Conservation (phyloP, 2,113 vertebrate genomes). For the Pterocles gutturalis region DNA sequence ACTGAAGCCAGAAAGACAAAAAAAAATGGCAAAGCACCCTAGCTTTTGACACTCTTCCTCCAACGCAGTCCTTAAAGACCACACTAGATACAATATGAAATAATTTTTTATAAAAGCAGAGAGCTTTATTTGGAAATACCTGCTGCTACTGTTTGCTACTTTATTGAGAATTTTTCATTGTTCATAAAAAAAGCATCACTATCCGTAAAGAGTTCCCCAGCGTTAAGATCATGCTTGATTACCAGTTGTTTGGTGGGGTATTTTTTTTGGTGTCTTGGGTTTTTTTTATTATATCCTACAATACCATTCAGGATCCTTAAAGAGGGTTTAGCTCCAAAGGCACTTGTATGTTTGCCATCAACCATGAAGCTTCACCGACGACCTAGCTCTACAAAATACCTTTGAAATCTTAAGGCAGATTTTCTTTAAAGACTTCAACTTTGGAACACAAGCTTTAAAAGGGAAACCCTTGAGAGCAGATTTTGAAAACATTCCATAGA, state of each 20-base stretch:
- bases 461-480: neutral
- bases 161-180: neutral
- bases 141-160: neutral
- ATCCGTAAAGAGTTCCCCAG: neutral
- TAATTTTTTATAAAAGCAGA: neutral
- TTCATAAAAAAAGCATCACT: neutral
- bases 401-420: neutral
- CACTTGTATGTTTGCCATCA: neutral
- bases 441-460: neutral
- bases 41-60: neutral
- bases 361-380: neutral
- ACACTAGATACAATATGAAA: neutral
- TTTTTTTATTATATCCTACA: too few relatives aligned
- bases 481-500: neutral
- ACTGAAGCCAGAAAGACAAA: neutral
- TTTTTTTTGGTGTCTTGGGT: neutral
- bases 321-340: neutral
- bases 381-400: neutral
- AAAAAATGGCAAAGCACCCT: neutral
- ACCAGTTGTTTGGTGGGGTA: too few relatives aligned
- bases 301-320: neutral
- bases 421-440: neutral
- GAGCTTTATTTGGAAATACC: neutral
- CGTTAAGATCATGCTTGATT: neutral
- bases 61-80: neutral